Evolutionary conservation across 1,140 invertebrate genomes (phyloP).

Genomic region (Metaphire vulgaris): DNA sequence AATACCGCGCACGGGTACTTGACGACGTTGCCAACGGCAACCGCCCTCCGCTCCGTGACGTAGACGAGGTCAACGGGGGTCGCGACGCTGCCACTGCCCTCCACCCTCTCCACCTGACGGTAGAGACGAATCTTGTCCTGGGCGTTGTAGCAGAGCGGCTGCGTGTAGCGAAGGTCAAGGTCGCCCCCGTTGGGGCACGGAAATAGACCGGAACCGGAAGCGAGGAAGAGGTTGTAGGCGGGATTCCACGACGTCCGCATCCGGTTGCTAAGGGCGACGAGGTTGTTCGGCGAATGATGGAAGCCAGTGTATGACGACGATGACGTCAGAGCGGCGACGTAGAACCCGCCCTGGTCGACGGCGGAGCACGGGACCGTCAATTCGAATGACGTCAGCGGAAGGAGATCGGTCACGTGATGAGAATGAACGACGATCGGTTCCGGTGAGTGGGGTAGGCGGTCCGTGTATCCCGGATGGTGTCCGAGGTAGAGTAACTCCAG

Average conservation of each 20-base stretch:
- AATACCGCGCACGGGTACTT: not conserved
- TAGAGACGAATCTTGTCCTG: not conserved
- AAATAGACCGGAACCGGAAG: not conserved
- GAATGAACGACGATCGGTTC: not conserved
- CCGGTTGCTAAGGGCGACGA: not conserved
- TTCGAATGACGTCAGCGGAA: not conserved
- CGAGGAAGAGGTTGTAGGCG: not conserved
- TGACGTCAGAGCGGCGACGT: not conserved
- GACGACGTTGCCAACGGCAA: not conserved
- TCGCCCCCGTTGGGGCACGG: not conserved
- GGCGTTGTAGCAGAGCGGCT: not conserved
- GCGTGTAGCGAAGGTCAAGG: not conserved
- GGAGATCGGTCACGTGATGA: not conserved
- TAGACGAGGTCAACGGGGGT: not conserved
- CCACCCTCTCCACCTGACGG: not conserved
- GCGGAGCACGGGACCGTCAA: not conserved
- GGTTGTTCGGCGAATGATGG: not conserved
- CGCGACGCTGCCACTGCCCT: not conserved
- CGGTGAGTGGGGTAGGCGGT: not conserved
- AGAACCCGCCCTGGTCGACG: not conserved
- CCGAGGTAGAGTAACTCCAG: not conserved
- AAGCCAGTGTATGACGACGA: too few relatives aligned
- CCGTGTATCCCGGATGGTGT: not conserved
- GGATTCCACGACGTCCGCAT: not conserved
- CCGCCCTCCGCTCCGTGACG: not conserved